Base-by-base conservation (phyloP, 1,140 invertebrate species). In the Microplitis demolitor region DNA sequence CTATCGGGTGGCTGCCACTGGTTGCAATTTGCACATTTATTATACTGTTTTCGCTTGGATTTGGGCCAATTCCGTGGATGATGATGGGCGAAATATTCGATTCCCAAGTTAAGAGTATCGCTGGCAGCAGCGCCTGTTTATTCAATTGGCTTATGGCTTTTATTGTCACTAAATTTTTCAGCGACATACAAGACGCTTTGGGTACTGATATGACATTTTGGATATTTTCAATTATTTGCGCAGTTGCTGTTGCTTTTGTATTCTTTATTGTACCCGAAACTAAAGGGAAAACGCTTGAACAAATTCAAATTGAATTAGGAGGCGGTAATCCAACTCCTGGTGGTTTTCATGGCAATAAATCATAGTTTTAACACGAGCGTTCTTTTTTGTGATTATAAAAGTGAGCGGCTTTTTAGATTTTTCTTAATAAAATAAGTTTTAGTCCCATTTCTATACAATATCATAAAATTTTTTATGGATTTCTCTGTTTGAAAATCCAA, bases 221-320 rank as follows among this genome's bases (percentile, higher is more conserved):
- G 91, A 82, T 96, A 16, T 97, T 95, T 81, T 90, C 93, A 4
- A 90, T 86, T 3, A 87, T 96, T 60, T 93, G 94, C 67, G 81
- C 90, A 0, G 2, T 94, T 9, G 93, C 93, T 5, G 88, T 91
- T 37, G 64, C 94, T 3, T 94, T 97, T 75, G 91, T 96, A n/a
- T 91, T 90, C 74, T 88, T 94, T 58, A 82, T 94, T 14, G 90
- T 97, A 4, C 94, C 95, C 0, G 96, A 98, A 85, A 98, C 96
- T 0, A 97, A 97, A 87, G 96, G 95, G 8, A 96, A 95, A 83
- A 92, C 91, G 51, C 85, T 96, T 4, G 93, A 96, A 66, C 92
- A 97, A 84, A 95, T 98, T 78, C 93, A 94, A 83, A 78, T 84
- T 3, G 87, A 92, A 76, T 82, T 94, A 13, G 84, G 82, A 24